Evolutionary conservation across 2,888 invertebrate species (phyloP).

Genomic region (Willowsia nigromaculata): DNA sequence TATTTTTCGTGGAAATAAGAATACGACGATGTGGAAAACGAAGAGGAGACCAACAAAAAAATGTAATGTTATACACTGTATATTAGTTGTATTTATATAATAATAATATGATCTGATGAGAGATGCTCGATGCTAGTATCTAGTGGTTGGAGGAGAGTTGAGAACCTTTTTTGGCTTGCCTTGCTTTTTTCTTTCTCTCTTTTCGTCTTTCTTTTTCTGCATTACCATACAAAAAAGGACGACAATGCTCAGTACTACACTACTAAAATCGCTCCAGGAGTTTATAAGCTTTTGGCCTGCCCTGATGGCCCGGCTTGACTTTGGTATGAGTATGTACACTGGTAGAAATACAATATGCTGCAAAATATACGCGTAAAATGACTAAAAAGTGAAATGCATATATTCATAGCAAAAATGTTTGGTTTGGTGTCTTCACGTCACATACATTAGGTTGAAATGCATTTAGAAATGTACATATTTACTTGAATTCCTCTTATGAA

Average conservation of each 20-base stretch:
- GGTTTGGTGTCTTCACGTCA: neutral
- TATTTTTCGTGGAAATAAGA: slow-evolving; percentile 55
- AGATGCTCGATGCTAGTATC: neutral
- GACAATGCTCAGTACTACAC: slow-evolving; percentile 61
- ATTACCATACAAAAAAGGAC: slow-evolving; percentile 51
- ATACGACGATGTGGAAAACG: neutral
- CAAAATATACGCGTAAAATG: neutral
- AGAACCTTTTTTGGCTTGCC: slow-evolving; percentile 46
- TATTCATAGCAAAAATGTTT: neutral
- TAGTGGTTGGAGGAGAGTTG: slow-evolving; percentile 8
- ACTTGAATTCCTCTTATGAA: neutral
- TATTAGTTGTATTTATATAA: slow-evolving; percentile 56
- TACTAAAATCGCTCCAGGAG: slow-evolving; percentile 71
- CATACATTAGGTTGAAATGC: neutral
- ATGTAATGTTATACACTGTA: slow-evolving; percentile 48
- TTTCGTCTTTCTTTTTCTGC: slow-evolving; percentile 1
- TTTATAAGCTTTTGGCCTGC: slow-evolving; percentile 71
- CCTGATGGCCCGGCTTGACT: slow-evolving; percentile 71
- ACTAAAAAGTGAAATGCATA: neutral
- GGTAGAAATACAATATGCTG: no score
- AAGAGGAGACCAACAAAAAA: slow-evolving; percentile 62
- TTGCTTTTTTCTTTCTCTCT: slow-evolving; percentile 41
- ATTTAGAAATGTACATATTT: neutral
- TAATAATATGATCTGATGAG: slow-evolving; percentile 68
- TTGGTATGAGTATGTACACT: slow-evolving; percentile 9